A percentile compares a stretch with the other conserved stretches of the same genome.
These are phyloP conservation scores for Podilymbus podiceps DNA, from an alignment of 2,113 vertebrate genomes.

Conservation along the genomic window DNA sequence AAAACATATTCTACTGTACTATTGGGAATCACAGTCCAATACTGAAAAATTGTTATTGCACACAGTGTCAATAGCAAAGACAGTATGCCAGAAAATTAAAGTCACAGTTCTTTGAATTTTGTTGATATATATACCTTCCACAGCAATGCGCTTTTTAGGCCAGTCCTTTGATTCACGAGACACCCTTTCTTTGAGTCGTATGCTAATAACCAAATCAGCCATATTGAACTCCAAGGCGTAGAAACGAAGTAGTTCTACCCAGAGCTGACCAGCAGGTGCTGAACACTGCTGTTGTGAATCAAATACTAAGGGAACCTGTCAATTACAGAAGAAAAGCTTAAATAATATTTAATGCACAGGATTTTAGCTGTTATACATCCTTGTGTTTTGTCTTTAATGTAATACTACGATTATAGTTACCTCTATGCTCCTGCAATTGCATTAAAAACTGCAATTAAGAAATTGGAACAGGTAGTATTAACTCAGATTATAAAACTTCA, in stretches of 20 bases:
- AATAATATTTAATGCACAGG: background rate
- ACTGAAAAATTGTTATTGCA: background rate
- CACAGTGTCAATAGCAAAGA: background rate
- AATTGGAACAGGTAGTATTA: background rate
- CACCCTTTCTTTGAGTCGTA: constrained; percentile 81
- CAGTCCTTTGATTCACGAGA: constrained; percentile 91
- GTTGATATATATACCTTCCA: constrained; percentile 81
- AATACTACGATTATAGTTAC: background rate
- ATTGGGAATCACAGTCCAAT: background rate
- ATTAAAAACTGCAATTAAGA: background rate
- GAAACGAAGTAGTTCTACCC: constrained; percentile 93
- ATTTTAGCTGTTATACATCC: background rate
- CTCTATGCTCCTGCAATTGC: background rate
- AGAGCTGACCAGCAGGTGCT: constrained; percentile 82
- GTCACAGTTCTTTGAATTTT: background rate
- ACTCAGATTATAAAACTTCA: background rate
- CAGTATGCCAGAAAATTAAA: background rate
- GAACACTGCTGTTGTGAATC: constrained; percentile 58
- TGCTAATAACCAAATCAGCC: constrained; percentile 86
- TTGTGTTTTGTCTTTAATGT: background rate
- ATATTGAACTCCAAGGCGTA: constrained; percentile 90
- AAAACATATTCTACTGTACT: background rate
- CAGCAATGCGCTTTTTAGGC: constrained; percentile 92
- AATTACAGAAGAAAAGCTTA: constrained; percentile 46
- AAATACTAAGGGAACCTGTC: constrained; percentile 83